Evolutionary conservation across 2,888 invertebrate species (phyloP).

Genomic region (Empis stercorea): DNA sequence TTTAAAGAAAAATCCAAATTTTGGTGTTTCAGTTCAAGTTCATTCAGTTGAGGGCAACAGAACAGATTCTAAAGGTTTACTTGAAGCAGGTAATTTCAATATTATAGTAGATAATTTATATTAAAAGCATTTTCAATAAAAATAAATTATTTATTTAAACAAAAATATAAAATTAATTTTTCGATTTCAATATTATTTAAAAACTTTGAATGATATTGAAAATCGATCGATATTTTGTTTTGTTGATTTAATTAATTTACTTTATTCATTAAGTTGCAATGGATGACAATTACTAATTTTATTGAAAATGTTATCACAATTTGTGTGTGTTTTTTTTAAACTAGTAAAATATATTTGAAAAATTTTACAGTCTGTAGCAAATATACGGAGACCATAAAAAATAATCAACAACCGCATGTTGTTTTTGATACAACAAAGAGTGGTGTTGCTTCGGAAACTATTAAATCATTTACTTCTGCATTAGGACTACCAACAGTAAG

Average conservation of each 20-base stretch:
- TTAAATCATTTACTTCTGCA: constrained; percentile 70
- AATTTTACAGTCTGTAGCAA: constrained; percentile 67
- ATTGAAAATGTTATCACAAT: too few species aligned
- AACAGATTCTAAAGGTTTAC: constrained; percentile 54
- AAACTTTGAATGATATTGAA: too few species aligned
- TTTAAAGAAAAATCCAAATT: constrained; percentile 52
- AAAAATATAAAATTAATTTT: too few species aligned
- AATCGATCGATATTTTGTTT: too few species aligned
- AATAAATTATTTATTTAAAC: too few species aligned
- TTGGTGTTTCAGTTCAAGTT: constrained; percentile 43
- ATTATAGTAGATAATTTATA: not conserved
- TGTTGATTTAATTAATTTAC: too few species aligned
- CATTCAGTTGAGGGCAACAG: constrained; percentile 54
- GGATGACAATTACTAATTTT: too few species aligned
- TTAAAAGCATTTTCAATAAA: too few species aligned
- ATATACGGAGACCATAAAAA: constrained; percentile 51
- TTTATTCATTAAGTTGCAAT: too few species aligned
- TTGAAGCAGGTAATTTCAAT: constrained; percentile 49
- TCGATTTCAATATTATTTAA: too few species aligned
- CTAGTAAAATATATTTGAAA: too few species aligned
- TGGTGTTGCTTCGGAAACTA: constrained; percentile 69
- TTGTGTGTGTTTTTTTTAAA: too few species aligned
- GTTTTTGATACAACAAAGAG: constrained; percentile 72
- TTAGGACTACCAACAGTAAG: constrained; percentile 71
- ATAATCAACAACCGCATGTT: constrained; percentile 58